Conservation (phyloP, 2,797 vertebrate genomes). For the Aselliscus stoliczkanus region DNA sequence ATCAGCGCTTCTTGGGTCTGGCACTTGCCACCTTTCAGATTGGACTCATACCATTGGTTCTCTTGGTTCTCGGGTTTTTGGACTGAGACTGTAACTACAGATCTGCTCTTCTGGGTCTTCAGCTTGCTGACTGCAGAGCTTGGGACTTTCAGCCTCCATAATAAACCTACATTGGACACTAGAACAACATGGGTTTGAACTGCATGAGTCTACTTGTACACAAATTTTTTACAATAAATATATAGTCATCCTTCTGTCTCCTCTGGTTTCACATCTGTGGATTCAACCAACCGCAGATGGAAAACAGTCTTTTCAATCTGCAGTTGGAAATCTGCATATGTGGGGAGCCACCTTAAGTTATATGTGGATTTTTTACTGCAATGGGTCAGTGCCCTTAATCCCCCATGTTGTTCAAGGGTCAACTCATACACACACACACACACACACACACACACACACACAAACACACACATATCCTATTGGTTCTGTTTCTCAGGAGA, state of each 20-base stretch:
- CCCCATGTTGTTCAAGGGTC: too few species aligned
- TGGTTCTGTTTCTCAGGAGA: not conserved
- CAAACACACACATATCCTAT: too few species aligned
- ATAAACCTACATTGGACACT: not conserved
- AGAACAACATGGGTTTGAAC: not conserved
- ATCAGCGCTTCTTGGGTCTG: not conserved
- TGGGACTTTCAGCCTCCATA: not conserved
- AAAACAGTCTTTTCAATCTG: too few species aligned
- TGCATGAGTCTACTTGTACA: too few species aligned
- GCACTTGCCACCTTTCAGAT: not conserved
- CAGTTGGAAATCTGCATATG: not conserved
- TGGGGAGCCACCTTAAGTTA: not conserved
- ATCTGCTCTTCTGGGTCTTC: not conserved
- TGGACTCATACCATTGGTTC: not conserved
- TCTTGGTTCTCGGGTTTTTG: not conserved
- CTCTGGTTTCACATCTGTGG: not conserved
- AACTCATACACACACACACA: too few species aligned
- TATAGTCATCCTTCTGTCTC: not conserved
- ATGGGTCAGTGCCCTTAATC: too few species aligned
- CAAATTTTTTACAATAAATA: not conserved
- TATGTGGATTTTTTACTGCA: not conserved
- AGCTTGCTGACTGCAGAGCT: not conserved
- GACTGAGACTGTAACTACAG: not conserved
- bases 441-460: too few species aligned
- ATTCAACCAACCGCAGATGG: not conserved